Conservation (phyloP, 2,113 vertebrate species). For the Microtus pennsylvanicus region DNA sequence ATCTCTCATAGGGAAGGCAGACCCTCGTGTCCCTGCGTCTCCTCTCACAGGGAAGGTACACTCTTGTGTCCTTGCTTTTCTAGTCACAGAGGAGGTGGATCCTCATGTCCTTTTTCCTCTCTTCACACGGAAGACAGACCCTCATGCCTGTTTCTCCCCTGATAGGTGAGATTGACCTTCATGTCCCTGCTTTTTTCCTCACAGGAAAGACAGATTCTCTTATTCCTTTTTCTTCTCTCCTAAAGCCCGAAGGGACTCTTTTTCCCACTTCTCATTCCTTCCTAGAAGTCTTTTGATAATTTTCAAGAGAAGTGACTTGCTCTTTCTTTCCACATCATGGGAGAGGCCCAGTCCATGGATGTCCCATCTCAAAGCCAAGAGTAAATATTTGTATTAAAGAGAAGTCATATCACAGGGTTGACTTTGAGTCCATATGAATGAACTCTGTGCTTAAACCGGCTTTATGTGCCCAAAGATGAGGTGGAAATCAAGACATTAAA, state of each 20-base stretch:
- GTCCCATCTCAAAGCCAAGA: background rate
- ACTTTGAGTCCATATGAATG: background rate
- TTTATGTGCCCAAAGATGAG: constrained; percentile 20
- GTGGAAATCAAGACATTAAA: background rate
- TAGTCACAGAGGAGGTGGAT: background rate
- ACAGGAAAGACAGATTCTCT: background rate
- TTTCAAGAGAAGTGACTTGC: background rate
- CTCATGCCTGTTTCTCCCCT: background rate
- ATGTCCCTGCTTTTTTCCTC: background rate
- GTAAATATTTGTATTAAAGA: background rate
- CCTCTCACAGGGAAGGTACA: background rate
- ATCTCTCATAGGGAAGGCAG: background rate
- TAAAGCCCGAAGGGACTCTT: background rate
- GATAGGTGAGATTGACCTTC: background rate
- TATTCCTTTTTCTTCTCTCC: background rate
- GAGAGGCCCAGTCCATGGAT: background rate
- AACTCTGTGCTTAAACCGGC: background rate
- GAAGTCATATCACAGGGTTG: background rate
- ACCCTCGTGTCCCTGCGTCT: background rate
- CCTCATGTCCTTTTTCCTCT: background rate
- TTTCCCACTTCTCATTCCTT: background rate
- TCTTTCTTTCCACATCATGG: too few species aligned
- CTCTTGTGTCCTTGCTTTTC: background rate
- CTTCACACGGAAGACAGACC: background rate
- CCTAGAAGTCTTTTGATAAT: background rate